These are phyloP conservation scores for Montipora efflorescens DNA, from an alignment of 64 coral and sea anemone genomes.

Conservation along the genomic window DNA sequence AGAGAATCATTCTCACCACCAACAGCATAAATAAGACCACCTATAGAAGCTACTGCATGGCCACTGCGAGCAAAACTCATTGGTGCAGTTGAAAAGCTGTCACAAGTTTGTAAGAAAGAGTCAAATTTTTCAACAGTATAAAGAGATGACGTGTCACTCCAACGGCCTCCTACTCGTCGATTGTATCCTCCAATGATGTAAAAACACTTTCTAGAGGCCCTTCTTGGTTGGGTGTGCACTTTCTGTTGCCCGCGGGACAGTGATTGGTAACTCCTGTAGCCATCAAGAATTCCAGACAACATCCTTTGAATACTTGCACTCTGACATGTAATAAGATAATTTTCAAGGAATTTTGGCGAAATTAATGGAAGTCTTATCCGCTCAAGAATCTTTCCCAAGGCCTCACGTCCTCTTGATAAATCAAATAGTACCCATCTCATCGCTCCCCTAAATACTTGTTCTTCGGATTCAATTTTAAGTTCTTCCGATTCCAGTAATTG, in stretches of 20 bases:
- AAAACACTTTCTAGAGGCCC: conserved; percentile 87
- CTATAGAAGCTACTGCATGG: conserved; percentile 68
- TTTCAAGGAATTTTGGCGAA: conserved; percentile 78
- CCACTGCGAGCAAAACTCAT: conserved; percentile 86
- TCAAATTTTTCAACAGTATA: conserved; percentile 93
- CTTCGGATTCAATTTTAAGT: conserved; percentile 86
- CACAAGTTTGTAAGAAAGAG: conserved; percentile 82
- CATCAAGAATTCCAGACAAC: conserved; percentile 71
- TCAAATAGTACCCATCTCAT: conserved; percentile 88
- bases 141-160: conserved; percentile 89
- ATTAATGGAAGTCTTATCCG: conserved; percentile 83
- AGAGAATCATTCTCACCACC: conserved; percentile 98
- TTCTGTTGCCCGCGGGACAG: conserved; percentile 54
- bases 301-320: conserved; percentile 88
- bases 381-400: conserved; percentile 77
- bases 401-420: conserved; percentile 65
- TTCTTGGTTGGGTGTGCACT: conserved; percentile 67
- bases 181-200: conserved; percentile 92
- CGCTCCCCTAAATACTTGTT: conserved; percentile 84
- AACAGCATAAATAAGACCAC: conserved; percentile 89
- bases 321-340: conserved; percentile 71
- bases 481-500: conserved; percentile 87
- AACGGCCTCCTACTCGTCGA: conserved; percentile 70
- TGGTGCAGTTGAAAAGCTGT: conserved; percentile 70
- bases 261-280: conserved; percentile 81